Evolutionary conservation across 2,113 vertebrate genomes (phyloP), one percentile per base, ranked within the genome.

Genomic region (Pelecanoides urinatrix): DNA sequence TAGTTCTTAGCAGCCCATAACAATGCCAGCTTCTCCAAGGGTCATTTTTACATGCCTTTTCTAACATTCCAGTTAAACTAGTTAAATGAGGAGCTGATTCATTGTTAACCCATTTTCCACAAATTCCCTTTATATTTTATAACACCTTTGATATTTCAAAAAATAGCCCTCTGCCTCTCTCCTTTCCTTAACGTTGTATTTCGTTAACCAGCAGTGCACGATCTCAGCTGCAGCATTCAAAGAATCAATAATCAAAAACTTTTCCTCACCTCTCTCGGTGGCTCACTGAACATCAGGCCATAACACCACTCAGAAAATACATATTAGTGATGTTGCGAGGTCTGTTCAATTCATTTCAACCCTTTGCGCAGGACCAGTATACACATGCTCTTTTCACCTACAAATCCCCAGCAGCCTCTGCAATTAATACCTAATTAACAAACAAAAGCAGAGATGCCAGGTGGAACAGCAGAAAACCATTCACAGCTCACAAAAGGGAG

Each of bases 361-460:
- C 85, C 91, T 66, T 77, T 34, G 10, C 16, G 4, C 86, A 67
- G 67, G 72, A 53, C 83, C 66, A 84, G 58, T 36, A 91, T 29
- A 62, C 67, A 79, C 83, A 7, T 10, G 27, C 79, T 97, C 92
- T 94, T 93, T 92, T 92, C 92, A 84, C 97, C 91, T 72, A 95
- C 92, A 76, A 92, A 83, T 93, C 92, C 91, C 92, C 89, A 92
- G 40, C 76, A 97, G 63, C 76, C 86, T 68, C 94, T 88, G 74
- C 92, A 97, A 98, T 98, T 98, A 98, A 97, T 95, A 96, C 81
- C 90, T 97, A 97, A 98, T 98, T 98, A 98, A 95, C 96, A 97
- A 98, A 97, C 79, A 97, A 97, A 97, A 97, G 59, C 95, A 96
- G 97, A 96, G 86, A 85, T 87, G 92, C 96, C 96, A 96, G 97